A percentile compares a stretch with the other conserved stretches of the same genome.
phyloP scores from a whole-genome alignment of 2,113 vertebrate species.

The Geothlypis trichas region DNA sequence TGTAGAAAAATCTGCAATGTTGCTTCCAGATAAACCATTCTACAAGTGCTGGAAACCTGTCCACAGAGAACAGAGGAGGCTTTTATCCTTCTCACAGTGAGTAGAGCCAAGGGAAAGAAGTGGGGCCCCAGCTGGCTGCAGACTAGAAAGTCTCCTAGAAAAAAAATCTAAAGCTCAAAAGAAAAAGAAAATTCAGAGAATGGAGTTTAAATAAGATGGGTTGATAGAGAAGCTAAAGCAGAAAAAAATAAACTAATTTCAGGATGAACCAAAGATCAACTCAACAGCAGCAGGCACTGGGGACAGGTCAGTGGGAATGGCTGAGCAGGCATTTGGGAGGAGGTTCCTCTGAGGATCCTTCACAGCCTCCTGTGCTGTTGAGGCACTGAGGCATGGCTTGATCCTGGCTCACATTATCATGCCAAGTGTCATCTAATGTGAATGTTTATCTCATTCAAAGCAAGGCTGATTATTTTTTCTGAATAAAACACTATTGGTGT shows the following conservation, averaged over 20 bases:
- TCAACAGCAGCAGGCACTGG: not conserved
- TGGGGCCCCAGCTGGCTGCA: not conserved
- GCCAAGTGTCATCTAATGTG: not conserved
- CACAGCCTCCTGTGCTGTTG: not conserved
- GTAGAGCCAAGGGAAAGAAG: not conserved
- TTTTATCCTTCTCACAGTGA: not conserved
- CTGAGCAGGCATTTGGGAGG: not conserved
- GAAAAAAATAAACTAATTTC: not conserved
- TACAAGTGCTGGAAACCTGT: not conserved
- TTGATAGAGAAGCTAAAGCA: not conserved
- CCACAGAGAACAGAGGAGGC: slow-evolving; percentile 16
- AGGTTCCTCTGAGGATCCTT: not conserved
- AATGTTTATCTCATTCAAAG: not conserved
- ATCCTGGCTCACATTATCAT: not conserved
- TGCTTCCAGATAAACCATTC: slow-evolving; percentile 6
- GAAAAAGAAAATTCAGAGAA: not conserved
- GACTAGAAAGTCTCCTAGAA: not conserved
- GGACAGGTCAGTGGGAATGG: not conserved
- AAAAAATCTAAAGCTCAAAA: not conserved
- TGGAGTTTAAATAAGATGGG: not conserved
- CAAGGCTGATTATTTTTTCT: not conserved
- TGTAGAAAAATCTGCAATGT: not conserved
- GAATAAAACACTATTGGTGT: slow-evolving; percentile 42
- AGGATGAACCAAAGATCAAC: not conserved
- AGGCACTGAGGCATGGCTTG: not conserved